Evolutionary conservation across 2,888 invertebrate species (phyloP).

Genomic region (Drosophila yooni): DNA sequence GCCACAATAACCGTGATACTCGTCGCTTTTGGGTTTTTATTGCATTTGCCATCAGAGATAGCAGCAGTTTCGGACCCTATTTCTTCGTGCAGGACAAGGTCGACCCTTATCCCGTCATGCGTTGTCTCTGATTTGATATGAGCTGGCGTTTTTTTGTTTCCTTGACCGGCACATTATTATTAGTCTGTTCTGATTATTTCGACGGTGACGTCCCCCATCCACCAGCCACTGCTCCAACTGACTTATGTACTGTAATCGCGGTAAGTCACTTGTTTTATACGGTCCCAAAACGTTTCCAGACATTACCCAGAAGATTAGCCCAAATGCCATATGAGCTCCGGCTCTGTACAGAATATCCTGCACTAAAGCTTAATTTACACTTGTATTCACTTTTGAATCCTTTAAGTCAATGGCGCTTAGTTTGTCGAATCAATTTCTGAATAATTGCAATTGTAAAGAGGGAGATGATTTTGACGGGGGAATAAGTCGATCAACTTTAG

Average conservation of each 20-base stretch:
- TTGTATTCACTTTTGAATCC: background rate
- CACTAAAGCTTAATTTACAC: background rate
- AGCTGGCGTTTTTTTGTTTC: conserved; percentile 15
- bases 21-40: conserved; percentile 67
- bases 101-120: background rate
- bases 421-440: background rate
- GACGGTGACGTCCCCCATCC: background rate
- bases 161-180: conserved; percentile 36
- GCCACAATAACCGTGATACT: conserved; percentile 47
- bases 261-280: background rate
- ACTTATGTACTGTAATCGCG: conserved; percentile 14
- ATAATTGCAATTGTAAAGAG: background rate
- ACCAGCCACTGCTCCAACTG: background rate
- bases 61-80: conserved; percentile 38
- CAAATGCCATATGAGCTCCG: background rate
- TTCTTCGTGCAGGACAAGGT: conserved; percentile 32
- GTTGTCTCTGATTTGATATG: conserved; percentile 9
- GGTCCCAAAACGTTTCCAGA: background rate
- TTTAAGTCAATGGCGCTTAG: background rate
- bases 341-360: background rate
- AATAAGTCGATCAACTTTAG: background rate
- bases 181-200: conserved; percentile 29
- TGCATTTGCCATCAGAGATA: conserved; percentile 71
- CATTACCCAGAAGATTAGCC: background rate
- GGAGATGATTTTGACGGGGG: background rate